These are phyloP conservation scores for Pipra filicauda DNA, from an alignment of 2,113 vertebrate genomes.

Conservation along the genomic window DNA sequence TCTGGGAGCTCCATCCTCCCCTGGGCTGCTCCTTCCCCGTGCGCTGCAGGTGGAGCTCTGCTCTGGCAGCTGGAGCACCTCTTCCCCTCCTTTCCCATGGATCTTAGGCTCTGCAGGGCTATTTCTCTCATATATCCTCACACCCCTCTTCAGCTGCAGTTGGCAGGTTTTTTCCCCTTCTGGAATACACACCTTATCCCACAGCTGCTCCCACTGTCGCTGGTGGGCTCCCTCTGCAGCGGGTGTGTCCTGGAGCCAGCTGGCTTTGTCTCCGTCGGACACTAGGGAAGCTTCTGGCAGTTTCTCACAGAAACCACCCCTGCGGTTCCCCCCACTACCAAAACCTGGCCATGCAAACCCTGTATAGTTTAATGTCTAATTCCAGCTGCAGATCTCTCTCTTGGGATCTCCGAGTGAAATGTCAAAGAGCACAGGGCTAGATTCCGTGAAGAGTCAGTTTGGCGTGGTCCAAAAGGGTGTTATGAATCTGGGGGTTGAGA, in stretches of 20 bases:
- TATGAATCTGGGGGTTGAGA: not conserved
- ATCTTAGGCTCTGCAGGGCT: not conserved
- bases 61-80: not conserved
- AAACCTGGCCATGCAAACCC: not conserved
- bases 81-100: not conserved
- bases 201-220: not conserved
- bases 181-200: not conserved
- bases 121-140: not conserved
- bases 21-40: not conserved
- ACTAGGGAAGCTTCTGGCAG: not conserved
- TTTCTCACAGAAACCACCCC: not conserved
- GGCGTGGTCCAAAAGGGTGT: not conserved
- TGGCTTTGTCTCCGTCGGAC: too few species aligned
- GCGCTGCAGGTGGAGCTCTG: not conserved
- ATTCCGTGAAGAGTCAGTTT: not conserved
- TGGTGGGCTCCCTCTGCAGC: not conserved
- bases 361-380: not conserved
- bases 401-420: not conserved
- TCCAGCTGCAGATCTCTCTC: not conserved
- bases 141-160: not conserved
- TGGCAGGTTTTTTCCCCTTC: not conserved
- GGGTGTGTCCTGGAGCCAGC: not conserved
- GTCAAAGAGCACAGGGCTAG: not conserved
- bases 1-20: not conserved
- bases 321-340: not conserved